Evolutionary conservation across 2,113 vertebrate genomes (phyloP).

Genomic region (Puffinus mauretanicus): DNA sequence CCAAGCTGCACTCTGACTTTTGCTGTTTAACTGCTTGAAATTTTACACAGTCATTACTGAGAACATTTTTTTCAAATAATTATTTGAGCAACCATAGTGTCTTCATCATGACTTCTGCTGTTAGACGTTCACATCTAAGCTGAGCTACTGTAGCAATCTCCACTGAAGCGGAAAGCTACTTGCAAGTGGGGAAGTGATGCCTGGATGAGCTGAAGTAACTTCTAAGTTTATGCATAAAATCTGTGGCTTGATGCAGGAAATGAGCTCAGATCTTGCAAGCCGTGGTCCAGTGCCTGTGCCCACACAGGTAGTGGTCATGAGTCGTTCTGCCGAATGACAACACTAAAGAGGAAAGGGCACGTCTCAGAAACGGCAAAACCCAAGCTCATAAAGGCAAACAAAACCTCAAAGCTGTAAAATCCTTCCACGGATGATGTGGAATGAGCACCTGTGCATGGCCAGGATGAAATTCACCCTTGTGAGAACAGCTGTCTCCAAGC

Average conservation of each 20-base stretch:
- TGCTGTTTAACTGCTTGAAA: background rate
- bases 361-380: background rate
- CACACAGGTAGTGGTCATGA: background rate
- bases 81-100: background rate
- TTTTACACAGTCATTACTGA: background rate
- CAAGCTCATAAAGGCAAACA: background rate
- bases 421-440: background rate
- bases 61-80: background rate
- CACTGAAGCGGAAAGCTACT: background rate
- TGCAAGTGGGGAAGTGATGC: background rate
- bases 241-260: background rate
- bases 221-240: background rate
- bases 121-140: background rate
- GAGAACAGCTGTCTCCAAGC: background rate
- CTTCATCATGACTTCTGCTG: background rate
- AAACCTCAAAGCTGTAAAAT: background rate
- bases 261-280: background rate
- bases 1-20: background rate
- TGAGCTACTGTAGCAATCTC: background rate
- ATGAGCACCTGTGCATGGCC: background rate
- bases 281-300: background rate
- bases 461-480: background rate
- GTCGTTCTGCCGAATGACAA: background rate
- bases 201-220: background rate
- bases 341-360: background rate